A percentile compares a stretch with the other conserved stretches of the same genome.
Conservation (phyloP, 1,140 invertebrate species). For the Bombus huntii region DNA sequence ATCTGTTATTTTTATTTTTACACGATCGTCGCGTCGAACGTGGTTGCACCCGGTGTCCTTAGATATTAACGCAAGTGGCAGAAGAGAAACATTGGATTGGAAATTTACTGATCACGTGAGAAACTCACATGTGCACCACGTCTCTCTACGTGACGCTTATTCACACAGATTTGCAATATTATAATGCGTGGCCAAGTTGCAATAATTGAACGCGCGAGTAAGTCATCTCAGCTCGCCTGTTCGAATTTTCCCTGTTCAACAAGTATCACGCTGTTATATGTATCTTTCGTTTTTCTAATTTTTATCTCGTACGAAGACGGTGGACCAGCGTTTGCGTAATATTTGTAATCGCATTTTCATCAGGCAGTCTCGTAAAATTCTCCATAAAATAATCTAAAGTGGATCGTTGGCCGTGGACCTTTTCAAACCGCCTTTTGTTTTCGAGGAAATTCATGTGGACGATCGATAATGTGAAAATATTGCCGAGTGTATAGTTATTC, state of each 20-base stretch:
- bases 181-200: background rate
- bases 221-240: no score
- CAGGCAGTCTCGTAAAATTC: no score
- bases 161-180: background rate
- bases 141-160: constrained; percentile 13
- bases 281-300: no score
- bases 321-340: no score
- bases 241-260: background rate
- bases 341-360: no score
- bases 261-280: accelerated
- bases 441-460: no score
- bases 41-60: background rate
- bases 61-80: background rate
- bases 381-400: no score
- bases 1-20: background rate
- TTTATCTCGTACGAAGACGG: background rate
- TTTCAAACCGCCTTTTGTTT: no score
- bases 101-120: constrained; percentile 5
- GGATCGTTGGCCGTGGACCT: no score
- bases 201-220: background rate
- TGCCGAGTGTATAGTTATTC: no score
- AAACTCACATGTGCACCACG: background rate
- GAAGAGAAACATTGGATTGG: constrained; percentile 1
- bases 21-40: background rate
- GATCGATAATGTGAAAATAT: no score